Conservation (phyloP, 2,797 vertebrate species). For the Carapus acus region DNA sequence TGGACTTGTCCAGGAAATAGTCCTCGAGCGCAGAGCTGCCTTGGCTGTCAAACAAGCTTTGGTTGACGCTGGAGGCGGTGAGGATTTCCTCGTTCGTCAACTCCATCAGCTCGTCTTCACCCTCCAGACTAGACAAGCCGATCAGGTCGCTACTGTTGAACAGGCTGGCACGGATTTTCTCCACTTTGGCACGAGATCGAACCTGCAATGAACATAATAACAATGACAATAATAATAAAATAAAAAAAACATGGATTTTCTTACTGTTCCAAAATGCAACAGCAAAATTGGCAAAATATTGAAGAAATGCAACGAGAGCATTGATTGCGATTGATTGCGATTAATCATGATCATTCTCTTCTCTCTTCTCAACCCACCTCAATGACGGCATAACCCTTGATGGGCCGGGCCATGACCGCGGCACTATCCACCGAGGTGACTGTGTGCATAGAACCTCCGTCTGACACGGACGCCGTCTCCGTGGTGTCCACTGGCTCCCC, state of each 20-base stretch:
- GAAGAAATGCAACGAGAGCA: no score
- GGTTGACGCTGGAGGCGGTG: constrained; percentile 95
- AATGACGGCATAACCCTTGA: constrained; percentile 96
- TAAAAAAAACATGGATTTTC: constrained; percentile 1
- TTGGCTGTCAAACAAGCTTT: constrained; percentile 96
- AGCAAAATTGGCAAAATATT: neutral
- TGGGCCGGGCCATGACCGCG: constrained; percentile 74
- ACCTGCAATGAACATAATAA: constrained; percentile 68
- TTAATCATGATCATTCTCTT: no score
- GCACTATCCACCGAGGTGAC: constrained; percentile 85
- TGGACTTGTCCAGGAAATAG: constrained; percentile 92
- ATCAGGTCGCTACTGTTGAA: constrained; percentile 98
- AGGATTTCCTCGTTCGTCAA: constrained; percentile 97
- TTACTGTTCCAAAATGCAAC: neutral
- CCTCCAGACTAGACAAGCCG: constrained; percentile 91
- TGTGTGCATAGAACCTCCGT: constrained; percentile 85
- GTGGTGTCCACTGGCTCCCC: constrained; percentile 85
- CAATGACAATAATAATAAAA: no score
- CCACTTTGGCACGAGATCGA: constrained; percentile 92
- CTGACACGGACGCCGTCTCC: constrained; percentile 80
- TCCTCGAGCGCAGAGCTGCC: constrained; percentile 95
- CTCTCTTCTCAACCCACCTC: constrained; percentile 75
- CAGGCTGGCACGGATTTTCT: constrained; percentile 95
- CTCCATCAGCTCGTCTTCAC: constrained; percentile 96
- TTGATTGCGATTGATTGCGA: no score